Evolutionary conservation across 2,888 invertebrate species (phyloP), one percentile per base, ranked within the genome.

Genomic region (Dasysyrphus tricinctus): DNA sequence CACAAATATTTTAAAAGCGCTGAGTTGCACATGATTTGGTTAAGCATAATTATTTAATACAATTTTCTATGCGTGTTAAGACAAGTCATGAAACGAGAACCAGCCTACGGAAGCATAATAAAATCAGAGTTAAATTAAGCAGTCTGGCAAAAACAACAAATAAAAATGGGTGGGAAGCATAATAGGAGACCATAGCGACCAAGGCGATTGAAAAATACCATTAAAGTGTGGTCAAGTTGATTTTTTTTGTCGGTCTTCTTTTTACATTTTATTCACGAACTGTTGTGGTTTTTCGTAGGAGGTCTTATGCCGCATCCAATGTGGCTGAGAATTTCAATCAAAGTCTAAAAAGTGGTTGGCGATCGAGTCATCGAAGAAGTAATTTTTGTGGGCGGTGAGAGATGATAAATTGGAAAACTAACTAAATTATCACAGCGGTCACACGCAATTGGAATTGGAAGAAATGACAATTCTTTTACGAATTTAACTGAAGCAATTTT

Each of bases 271-370:
- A 65, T 84, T 75, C 86, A 86, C 82, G 86, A 75, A 67, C 72
- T 75, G 70, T 19, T 86, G 86, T 72, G 86, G 86, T 82, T 86
- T 82, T 75, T 82, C 82, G 86, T 86, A 79, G 86, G 86, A 82
- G 75, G 85, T 51, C 70, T 81, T 61, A 67, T 80, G 59, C 51
- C 51, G 44, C 29, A 65, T 65, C 19, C 11, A 65, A 65, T 51
- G 67, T 32, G 44, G 54, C 51, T 72, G 73, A 59, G 81, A 85
- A 77, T 69, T 47, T 32, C 34, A 29, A 14, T 63, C 61, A 51
- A 44, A 54, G 11, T 67, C 65, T 47, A 24, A 61, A 61, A 59
- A 54, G 14, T 29, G n/a, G 44, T 63, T 57, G 73, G 73, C 39
- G 14, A 29, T 14, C 32, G 59, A 81, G 61, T 77, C 80, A 81